A percentile compares a stretch with the other conserved stretches of the same genome.
These are phyloP conservation scores for Hydrotaea diabolus DNA, from an alignment of 2,888 invertebrate species.

Conservation along the genomic window DNA sequence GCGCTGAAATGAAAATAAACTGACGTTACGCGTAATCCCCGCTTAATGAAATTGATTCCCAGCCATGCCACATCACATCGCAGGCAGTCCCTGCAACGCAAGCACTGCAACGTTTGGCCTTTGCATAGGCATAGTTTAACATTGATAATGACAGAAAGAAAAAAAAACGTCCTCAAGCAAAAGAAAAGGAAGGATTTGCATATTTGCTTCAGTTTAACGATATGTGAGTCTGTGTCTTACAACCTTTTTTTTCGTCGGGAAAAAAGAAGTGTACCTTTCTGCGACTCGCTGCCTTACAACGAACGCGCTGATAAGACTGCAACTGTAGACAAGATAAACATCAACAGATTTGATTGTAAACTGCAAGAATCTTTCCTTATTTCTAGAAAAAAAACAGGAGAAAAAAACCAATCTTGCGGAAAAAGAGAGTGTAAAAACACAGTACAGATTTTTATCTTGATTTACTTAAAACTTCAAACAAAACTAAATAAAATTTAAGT, in stretches of 20 bases:
- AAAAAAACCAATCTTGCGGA: no score
- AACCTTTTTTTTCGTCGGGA: constrained; percentile 56
- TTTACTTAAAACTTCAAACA: constrained; percentile 59
- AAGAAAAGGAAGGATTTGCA: constrained; percentile 52
- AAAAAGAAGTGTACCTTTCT: no score
- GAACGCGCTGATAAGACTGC: constrained; percentile 52
- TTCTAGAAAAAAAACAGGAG: no score
- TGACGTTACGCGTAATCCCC: constrained; percentile 64
- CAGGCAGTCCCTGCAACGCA: not conserved
- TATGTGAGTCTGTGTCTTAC: not conserved
- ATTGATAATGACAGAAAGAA: constrained; percentile 58
- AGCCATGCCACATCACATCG: constrained; percentile 53
- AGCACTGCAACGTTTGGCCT: not conserved
- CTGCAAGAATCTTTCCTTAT: not conserved
- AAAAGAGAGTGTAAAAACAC: constrained; percentile 62
- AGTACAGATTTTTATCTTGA: constrained; percentile 61
- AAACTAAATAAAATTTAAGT: constrained; percentile 35
- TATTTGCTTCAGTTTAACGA: constrained; percentile 12
- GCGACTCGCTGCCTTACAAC: not conserved
- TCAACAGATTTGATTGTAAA: constrained; percentile 47
- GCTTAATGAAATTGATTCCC: constrained; percentile 71
- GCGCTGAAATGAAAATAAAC: constrained; percentile 39
- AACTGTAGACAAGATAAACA: constrained; percentile 64
- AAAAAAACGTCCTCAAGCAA: constrained; percentile 22
- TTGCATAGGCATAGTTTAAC: constrained; percentile 52